Evolutionary conservation across 2,797 vertebrate genomes (phyloP).

Genomic region (Mareca strepera): DNA sequence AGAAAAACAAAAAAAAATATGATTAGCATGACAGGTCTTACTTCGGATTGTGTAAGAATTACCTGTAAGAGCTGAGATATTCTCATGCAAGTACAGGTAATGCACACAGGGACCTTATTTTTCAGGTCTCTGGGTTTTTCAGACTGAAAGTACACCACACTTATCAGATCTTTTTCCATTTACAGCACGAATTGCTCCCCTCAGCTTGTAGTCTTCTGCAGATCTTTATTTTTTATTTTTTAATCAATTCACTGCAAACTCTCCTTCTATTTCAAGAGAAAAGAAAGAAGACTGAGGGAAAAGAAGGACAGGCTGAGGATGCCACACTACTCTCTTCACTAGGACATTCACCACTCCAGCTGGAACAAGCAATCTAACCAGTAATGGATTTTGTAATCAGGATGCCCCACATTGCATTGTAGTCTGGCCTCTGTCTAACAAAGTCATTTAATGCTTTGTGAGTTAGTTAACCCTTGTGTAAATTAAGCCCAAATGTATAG

Average conservation of each 20-base stretch:
- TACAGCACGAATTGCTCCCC: background rate
- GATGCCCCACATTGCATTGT: fast-evolving
- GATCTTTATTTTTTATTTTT: background rate
- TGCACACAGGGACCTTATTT: background rate
- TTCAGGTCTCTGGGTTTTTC: background rate
- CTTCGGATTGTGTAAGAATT: background rate
- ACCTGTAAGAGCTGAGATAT: background rate
- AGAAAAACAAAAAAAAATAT: background rate
- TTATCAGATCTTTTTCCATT: background rate
- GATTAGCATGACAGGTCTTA: background rate
- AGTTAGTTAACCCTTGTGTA: background rate
- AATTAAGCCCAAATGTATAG: background rate
- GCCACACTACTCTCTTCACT: background rate
- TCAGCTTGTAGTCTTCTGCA: background rate
- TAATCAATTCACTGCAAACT: background rate
- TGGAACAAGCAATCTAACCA: background rate
- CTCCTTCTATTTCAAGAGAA: background rate
- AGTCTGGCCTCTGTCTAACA: background rate
- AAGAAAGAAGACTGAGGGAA: background rate
- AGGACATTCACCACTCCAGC: background rate
- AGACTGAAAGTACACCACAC: background rate
- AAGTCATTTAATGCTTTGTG: background rate
- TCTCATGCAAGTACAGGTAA: background rate
- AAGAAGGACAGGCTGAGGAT: background rate
- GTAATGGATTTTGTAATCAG: background rate